Evolutionary conservation across 2,888 invertebrate genomes (phyloP).

Genomic region (Dicranocentrus wangi): DNA sequence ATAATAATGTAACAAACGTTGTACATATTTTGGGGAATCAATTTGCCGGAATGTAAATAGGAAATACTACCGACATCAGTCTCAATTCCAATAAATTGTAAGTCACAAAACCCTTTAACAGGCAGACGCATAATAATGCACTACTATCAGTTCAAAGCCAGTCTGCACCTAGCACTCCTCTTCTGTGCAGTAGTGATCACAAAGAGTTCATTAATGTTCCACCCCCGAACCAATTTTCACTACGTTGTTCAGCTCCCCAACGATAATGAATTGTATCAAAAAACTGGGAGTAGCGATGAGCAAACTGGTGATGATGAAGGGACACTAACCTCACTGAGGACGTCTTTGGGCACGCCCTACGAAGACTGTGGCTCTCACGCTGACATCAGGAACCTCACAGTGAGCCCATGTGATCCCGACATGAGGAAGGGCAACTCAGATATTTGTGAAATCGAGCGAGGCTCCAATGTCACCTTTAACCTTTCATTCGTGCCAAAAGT

Average conservation of each 20-base stretch:
- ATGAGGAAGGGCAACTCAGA: conserved; percentile 29
- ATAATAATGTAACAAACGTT: no score
- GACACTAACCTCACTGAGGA: conserved; percentile 20
- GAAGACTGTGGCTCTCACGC: conserved; percentile 65
- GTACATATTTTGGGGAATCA: no score
- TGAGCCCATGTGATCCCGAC: conserved; percentile 65
- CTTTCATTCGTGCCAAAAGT: conserved; percentile 74
- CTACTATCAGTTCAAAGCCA: no score
- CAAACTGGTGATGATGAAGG: conserved; percentile 27
- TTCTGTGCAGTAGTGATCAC: no score
- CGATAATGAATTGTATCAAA: not conserved
- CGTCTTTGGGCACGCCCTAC: conserved; percentile 56
- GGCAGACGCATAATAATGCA: no score
- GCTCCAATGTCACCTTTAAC: conserved; percentile 67
- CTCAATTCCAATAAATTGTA: no score
- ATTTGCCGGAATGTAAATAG: no score
- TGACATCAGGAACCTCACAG: conserved; percentile 60
- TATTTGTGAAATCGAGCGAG: conserved; percentile 67
- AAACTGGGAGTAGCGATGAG: not conserved
- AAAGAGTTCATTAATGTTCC: not conserved
- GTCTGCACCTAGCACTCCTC: no score
- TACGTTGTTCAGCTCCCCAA: conserved; percentile 13
- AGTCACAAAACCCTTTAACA: no score
- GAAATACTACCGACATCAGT: no score
- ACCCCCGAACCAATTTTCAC: conserved; percentile 13